phyloP scores from a whole-genome alignment of 2,797 vertebrate species.

The Ambastaia sidthimunki region DNA sequence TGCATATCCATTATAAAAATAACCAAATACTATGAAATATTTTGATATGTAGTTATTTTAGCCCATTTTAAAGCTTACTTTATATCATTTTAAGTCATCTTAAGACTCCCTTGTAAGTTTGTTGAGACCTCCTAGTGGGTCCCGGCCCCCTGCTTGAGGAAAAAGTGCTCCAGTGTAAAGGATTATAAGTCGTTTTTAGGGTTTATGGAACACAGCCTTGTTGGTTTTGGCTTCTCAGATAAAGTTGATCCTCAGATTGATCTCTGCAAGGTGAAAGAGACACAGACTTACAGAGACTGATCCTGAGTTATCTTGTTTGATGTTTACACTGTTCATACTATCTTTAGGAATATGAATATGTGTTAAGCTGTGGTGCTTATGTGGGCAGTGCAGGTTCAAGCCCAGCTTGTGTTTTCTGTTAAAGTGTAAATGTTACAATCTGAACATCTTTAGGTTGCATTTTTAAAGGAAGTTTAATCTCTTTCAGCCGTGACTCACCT shows the following conservation, averaged over 20 bases:
- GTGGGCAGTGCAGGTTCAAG: not conserved
- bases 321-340: not conserved
- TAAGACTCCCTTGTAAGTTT: too few species aligned
- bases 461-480: conserved; percentile 17
- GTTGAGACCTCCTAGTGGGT: too few species aligned
- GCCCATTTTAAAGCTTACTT: too few species aligned
- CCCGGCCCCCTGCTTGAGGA: too few species aligned
- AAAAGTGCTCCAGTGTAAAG: too few species aligned
- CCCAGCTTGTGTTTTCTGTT: not conserved
- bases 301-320: not conserved
- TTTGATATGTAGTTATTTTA: too few species aligned
- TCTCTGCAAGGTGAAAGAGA: not conserved
- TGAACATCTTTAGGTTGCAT: not conserved
- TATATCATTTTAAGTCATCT: too few species aligned
- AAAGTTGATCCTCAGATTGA: not conserved
- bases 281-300: not conserved
- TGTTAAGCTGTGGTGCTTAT: not conserved
- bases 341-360: not conserved
- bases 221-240: not conserved
- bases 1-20: too few species aligned
- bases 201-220: not conserved
- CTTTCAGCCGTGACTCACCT: conserved; percentile 35
- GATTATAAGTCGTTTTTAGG: not conserved
- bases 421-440: not conserved
- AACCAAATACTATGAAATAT: too few species aligned